These are phyloP conservation scores for Malachius bipustulatus DNA, from an alignment of 2,888 invertebrate species.

Conservation along the genomic window DNA sequence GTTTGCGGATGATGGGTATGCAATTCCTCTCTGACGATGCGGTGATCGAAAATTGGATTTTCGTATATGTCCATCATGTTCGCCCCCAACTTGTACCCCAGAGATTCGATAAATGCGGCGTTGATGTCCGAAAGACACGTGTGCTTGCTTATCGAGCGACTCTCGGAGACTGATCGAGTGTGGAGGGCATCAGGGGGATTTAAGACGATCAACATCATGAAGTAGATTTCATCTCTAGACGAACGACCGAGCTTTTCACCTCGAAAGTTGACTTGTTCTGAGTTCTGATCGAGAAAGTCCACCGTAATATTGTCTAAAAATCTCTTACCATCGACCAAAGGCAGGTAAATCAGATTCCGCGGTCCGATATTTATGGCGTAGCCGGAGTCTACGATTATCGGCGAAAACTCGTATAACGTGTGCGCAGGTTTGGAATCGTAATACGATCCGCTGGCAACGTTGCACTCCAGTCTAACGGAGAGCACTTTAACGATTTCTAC, in stretches of 20 bases:
- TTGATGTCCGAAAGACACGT: background rate
- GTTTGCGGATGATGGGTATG: background rate
- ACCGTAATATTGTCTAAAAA: background rate
- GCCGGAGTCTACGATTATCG: background rate
- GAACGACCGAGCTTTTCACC: background rate
- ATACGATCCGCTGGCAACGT: background rate
- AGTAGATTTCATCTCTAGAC: background rate
- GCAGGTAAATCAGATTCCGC: background rate
- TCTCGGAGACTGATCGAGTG: background rate
- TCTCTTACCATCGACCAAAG: background rate
- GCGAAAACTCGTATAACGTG: conserved; percentile 1
- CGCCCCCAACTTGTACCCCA: background rate
- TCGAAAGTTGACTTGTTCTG: background rate
- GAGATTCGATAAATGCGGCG: background rate
- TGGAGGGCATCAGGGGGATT: background rate
- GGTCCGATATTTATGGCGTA: background rate
- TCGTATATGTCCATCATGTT: background rate
- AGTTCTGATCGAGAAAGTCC: background rate
- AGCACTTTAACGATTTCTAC: conserved; percentile 1
- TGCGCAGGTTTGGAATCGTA: background rate
- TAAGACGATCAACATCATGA: background rate
- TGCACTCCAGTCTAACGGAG: background rate
- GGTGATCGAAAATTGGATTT: background rate
- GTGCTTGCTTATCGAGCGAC: background rate
- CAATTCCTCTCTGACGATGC: background rate